Base-by-base conservation (phyloP, 2,797 vertebrate genomes). In the Danio aesculapii region DNA sequence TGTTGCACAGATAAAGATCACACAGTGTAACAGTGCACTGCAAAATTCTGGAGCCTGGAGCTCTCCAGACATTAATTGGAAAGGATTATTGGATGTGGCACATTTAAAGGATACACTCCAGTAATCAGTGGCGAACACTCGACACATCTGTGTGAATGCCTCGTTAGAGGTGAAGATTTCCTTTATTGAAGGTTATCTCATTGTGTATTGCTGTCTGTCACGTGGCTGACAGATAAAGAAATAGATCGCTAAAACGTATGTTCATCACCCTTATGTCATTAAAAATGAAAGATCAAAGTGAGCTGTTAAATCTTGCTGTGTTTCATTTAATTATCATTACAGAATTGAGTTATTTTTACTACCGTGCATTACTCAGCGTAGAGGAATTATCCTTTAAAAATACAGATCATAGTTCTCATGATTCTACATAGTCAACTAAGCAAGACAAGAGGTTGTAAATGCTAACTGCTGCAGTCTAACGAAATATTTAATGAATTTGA, bases 1-100 rank as follows among this genome's bases (percentile, higher is more conserved):
- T 57, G 19, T 80, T 64, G 6, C 39, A n/a, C 30, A 46, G 69
- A 76, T 62, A 67, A 49, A 80, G 39, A 66, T 66, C 17, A 21
- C 55, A 12, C 41, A 19, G 41, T 46, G 17, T 80, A 74, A 75
- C 47, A 69, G 62, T 62, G 5, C 13, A 46, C 64, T 2, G 47
- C 39, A 75, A 61, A 30, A 52, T 62, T 81, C 46, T 69, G 13
- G 4, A 82, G 47, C 66, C 19, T 70, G 17, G 17, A 70, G 64
- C 66, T 68, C 80, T 82, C 63, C 55, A 76, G 41, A 49, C 73
- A 70, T 82, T 76, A 82, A 76, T 70, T 47, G 80, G 64, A 69
- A 75, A 76, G 13, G 46, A 75, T 70, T 68, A 62, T 76, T 76
- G 9, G 9, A 82, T 55, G 19, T 41, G 9, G 17, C 17, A 10